Percentiles rank a stretch among this genome's conserved stretches.
Evolutionary conservation across 2,797 vertebrate genomes (phyloP).

Genomic region (Synaphobranchus kaupii): DNA sequence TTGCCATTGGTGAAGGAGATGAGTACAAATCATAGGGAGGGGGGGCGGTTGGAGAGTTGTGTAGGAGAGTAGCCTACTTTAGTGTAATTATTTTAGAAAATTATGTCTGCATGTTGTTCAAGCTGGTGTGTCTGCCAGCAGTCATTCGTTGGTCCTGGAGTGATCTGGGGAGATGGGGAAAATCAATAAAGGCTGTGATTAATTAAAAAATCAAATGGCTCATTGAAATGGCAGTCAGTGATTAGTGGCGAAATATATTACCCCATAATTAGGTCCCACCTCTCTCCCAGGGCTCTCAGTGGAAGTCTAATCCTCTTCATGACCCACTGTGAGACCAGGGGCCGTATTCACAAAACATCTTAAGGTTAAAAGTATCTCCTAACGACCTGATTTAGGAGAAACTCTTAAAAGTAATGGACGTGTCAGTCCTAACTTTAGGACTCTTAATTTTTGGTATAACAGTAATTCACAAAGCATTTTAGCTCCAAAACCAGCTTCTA

Average conservation of each 20-base stretch:
- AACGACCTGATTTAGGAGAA: no score
- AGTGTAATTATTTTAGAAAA: neutral
- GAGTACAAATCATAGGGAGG: neutral
- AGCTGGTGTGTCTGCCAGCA: neutral
- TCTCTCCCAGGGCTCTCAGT: neutral
- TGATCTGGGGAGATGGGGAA: neutral
- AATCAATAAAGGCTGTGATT: neutral
- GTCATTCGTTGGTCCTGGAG: neutral
- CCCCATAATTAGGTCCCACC: neutral
- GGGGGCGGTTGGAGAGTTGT: neutral
- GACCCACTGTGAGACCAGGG: neutral
- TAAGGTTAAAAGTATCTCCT: no score
- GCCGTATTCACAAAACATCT: no score
- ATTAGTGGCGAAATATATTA: neutral
- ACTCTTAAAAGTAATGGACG: no score
- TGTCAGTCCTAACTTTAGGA: no score
- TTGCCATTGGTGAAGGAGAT: conserved; percentile 11
- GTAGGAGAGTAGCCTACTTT: neutral
- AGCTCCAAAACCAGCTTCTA: no score
- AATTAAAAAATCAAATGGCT: neutral
- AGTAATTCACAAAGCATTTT: no score
- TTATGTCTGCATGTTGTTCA: neutral
- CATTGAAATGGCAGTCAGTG: neutral
- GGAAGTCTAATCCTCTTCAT: neutral
- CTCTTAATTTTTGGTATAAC: no score